Evolutionary conservation across 2,888 invertebrate species (phyloP), one percentile per base, ranked within the genome.

Genomic region (Cistogaster globosa): DNA sequence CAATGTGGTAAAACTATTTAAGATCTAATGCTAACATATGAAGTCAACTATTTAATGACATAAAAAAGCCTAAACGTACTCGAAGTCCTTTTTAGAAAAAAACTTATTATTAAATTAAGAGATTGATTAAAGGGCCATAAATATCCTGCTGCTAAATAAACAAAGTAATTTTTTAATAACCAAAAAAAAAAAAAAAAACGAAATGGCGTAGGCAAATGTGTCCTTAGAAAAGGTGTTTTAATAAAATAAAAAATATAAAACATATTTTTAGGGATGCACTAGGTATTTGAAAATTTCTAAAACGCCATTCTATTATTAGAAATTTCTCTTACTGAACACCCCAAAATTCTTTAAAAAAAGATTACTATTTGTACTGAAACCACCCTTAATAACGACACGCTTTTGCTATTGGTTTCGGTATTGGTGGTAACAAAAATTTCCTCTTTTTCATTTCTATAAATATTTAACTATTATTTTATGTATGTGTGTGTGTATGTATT

Each of bases 1-100:
- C 62, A 72, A 88, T 89, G 91, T 89, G 90, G 88, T 90, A 89
- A 90, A 90, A 88, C 74, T 78, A 65, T 38, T 75, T 78, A 42
- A 38, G 36, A 51, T 16, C 38, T 38, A 12, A 18, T 18, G 48
- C 20, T 9, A 18, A 18, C n/a, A 16, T 48, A 4, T 42, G 48
- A 77, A 81, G 79, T 80, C 71, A 84, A 80, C 12, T 63, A 79
- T 82, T 78, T 18, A 26, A 32, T 57, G 20, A 6, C 48, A 26
- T 8, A 32, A 72, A 58, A 67, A 76, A 45, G 16, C 5, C 38
- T 7, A 8, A 9, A 58, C 18, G 5, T 45, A 74, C 26, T n/a
- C 26, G 62, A 69, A 18, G 57, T 45, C 42, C 38, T 51, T 53
- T 48, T 22, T 26, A n/a, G 32, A 65, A 12, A 20, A 53, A 63